Base-by-base conservation (phyloP, 2,888 invertebrate species). In the Scaptomyza cyrtandrae region DNA sequence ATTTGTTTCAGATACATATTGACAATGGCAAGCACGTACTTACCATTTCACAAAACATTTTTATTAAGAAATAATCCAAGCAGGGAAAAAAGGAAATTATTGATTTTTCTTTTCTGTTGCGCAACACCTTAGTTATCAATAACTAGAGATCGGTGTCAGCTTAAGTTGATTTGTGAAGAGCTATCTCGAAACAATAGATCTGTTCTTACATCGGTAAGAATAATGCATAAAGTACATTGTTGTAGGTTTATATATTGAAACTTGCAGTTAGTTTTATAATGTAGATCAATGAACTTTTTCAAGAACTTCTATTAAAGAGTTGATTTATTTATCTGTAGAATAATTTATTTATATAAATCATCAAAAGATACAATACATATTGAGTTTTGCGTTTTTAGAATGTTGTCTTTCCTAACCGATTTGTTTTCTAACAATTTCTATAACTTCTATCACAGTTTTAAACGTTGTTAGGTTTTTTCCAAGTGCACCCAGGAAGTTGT, bases 21-120 rank as follows among this genome's bases (percentile, higher is more conserved):
- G 60, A 19, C 53, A 60, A 78, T 74, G 61, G 24, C 62, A 70
- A 50, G 54, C 79, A 66, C 74, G 75, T 75, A 74, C 53, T 37
- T 48, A 19, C n/a, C 14, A 10, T 19, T 24, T 24, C 0, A 19
- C 19, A 24, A 24, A 24, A 13, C 29, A 58, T 24, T 61, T 56
- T 66, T 53, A 53, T 45, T 35, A 5, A 53, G 44, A 65, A 77
- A n/a, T 53, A 54, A 39, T 37, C 44, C 35, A 35, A 41, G 46
- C 6, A 4, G 11, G 14, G 2, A 3, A 24, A 10, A 4, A 11
- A n/a, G 2, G 2, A 24, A 52, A 13, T 14, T 16, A 27, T 39
- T 35, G 27, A 13, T 50, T 48, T 44, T 55, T 37, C 46, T n/a
- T 39, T 27, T 27, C 16, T 16, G 57, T 45, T 31, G 44, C 19